Evolutionary conservation across 2,888 invertebrate species (phyloP).

Genomic region (Drosophila incognita): DNA sequence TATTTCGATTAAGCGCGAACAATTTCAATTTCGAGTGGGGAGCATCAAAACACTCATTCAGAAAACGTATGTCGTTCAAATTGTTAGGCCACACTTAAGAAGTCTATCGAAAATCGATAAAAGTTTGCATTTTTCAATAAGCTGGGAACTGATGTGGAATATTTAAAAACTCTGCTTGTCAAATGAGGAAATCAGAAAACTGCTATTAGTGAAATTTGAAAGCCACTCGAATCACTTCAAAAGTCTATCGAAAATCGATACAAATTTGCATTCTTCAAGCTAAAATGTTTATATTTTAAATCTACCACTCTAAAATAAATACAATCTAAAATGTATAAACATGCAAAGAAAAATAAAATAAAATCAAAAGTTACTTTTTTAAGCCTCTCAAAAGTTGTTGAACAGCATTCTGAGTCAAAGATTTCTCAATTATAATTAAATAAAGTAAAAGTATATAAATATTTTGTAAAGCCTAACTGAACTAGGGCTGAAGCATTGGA

Average conservation of each 20-base stretch:
- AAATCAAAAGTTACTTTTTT: too few species aligned
- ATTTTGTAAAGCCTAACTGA: not conserved
- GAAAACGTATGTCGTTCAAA: not conserved
- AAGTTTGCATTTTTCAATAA: not conserved
- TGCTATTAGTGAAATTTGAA: not conserved
- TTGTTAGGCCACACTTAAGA: not conserved
- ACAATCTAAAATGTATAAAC: too few species aligned
- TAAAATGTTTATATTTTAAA: not conserved
- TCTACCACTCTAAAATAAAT: too few species aligned
- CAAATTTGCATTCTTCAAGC: not conserved
- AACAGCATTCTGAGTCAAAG: not conserved
- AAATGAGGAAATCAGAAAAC: not conserved
- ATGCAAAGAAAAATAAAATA: too few species aligned
- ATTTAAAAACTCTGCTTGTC: not conserved
- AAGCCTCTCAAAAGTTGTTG: not conserved
- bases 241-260: not conserved
- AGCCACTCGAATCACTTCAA: not conserved
- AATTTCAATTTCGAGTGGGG: not conserved
- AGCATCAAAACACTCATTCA: not conserved
- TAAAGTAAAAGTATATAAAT: not conserved
- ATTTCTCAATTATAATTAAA: not conserved
- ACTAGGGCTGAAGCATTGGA: not conserved
- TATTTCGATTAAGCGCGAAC: slow-evolving; percentile 5
- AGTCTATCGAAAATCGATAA: not conserved
- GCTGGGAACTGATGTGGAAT: not conserved